Conservation (phyloP, 1,140 invertebrate genomes). For the Bombyx mori region DNA sequence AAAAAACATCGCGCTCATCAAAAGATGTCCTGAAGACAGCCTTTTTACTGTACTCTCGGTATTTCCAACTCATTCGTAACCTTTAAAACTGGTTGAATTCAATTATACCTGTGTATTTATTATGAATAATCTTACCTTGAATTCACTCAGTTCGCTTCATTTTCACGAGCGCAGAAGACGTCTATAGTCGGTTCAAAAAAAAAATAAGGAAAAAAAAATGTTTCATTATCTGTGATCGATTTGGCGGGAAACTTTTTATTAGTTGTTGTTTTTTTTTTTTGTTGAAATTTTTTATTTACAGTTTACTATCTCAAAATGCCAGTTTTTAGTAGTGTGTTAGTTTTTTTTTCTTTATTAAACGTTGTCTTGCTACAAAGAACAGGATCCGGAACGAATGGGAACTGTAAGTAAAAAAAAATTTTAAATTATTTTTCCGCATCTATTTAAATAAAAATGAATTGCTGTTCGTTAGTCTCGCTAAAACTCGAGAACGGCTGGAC, state of each 20-base stretch:
- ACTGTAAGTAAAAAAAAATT: slow-evolving; percentile 28
- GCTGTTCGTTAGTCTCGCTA: too few relatives aligned
- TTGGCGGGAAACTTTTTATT: slow-evolving; percentile 9
- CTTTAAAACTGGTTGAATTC: slow-evolving; percentile 5
- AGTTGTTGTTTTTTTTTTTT: slow-evolving; percentile 9
- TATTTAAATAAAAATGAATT: too few relatives aligned
- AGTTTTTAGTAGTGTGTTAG: slow-evolving; percentile 23
- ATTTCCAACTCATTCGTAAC: slow-evolving; percentile 1
- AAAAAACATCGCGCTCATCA: not conserved
- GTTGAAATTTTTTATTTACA: not conserved
- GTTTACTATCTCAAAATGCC: slow-evolving; percentile 23
- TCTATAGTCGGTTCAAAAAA: slow-evolving; percentile 5
- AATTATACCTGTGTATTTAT: not conserved
- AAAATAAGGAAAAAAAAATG: not conserved
- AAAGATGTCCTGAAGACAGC: not conserved
- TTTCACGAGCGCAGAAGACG: slow-evolving; percentile 6
- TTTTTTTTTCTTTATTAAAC: slow-evolving; percentile 27
- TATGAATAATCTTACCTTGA: slow-evolving; percentile 14
- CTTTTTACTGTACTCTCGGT: not conserved
- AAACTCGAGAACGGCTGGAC: too few relatives aligned
- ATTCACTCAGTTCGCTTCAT: slow-evolving; percentile 9
- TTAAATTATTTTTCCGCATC: too few relatives aligned
- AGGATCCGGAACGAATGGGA: slow-evolving; percentile 42
- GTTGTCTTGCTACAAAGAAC: slow-evolving; percentile 34
- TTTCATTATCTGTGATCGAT: not conserved